Conservation (phyloP, 2,888 invertebrate species). For the Agrochola litura region DNA sequence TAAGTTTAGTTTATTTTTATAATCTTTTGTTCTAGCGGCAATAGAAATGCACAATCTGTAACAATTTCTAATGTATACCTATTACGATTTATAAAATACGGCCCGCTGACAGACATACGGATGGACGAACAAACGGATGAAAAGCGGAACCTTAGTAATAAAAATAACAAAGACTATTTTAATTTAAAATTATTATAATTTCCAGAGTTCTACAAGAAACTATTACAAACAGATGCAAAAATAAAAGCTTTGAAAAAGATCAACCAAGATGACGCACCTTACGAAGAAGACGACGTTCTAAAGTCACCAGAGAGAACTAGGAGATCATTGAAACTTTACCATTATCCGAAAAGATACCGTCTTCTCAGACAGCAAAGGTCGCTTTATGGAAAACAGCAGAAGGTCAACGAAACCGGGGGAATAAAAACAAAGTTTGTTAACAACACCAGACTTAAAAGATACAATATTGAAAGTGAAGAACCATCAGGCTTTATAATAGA, state of each 20-base stretch:
- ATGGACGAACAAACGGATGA: too few species aligned
- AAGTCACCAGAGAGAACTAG: slow-evolving; percentile 70
- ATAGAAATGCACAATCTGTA: too few species aligned
- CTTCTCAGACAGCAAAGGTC: slow-evolving; percentile 44
- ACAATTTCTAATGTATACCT: too few species aligned
- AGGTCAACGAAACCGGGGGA: background rate
- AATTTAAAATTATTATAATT: too few species aligned
- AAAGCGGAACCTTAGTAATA: too few species aligned
- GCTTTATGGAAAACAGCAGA: slow-evolving; percentile 15
- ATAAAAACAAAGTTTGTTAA: slow-evolving; percentile 1
- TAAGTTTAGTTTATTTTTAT: too few species aligned
- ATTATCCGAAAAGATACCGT: slow-evolving; percentile 48
- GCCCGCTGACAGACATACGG: too few species aligned
- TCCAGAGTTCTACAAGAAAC: slow-evolving; percentile 84
- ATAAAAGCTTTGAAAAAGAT: slow-evolving; percentile 78
- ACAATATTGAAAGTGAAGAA: slow-evolving; percentile 44
- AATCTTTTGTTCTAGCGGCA: too few species aligned
- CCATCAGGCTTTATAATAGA: slow-evolving; percentile 75
- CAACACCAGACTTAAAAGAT: slow-evolving; percentile 62
- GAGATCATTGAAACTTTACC: slow-evolving; percentile 70
- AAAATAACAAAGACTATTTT: too few species aligned
- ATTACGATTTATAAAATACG: too few species aligned
- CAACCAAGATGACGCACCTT: background rate
- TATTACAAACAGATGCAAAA: slow-evolving; percentile 81
- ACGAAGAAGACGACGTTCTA: slow-evolving; percentile 8